Percentiles rank a stretch among this genome's conserved stretches.
These are phyloP conservation scores for Cisticola juncidis DNA, from an alignment of 2,113 vertebrate species.

Conservation along the genomic window DNA sequence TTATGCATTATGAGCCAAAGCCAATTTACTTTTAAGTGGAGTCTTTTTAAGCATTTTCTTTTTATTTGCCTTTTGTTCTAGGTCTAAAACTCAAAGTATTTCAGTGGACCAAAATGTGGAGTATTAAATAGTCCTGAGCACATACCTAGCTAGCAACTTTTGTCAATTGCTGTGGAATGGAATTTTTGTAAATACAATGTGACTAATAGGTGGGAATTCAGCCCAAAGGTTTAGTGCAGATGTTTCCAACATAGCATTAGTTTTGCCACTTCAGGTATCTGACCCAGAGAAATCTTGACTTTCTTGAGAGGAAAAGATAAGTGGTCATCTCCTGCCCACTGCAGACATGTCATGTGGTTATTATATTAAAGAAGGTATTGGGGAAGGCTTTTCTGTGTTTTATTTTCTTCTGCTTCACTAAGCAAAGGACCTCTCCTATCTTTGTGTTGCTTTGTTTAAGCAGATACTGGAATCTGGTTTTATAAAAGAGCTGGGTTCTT, in stretches of 20 bases:
- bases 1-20: not conserved
- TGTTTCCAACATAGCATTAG: not conserved
- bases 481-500: not conserved
- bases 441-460: not conserved
- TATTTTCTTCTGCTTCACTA: not conserved
- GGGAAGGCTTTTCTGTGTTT: not conserved
- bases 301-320: not conserved
- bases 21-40: not conserved
- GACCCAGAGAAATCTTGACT: not conserved
- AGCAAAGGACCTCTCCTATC: not conserved
- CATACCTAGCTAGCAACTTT: not conserved
- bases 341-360: not conserved
- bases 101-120: not conserved
- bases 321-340: not conserved
- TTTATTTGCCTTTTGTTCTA: not conserved
- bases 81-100: not conserved
- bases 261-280: not conserved
- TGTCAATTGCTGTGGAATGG: not conserved
- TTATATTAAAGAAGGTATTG: not conserved
- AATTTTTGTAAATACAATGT: not conserved
- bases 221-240: not conserved
- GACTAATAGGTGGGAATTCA: not conserved
- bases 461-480: not conserved
- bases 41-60: not conserved
- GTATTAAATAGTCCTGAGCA: not conserved